Percentiles rank a stretch among this genome's conserved stretches.
Evolutionary conservation across 2,113 vertebrate species (phyloP).

Genomic region (Accipiter virgatus): DNA sequence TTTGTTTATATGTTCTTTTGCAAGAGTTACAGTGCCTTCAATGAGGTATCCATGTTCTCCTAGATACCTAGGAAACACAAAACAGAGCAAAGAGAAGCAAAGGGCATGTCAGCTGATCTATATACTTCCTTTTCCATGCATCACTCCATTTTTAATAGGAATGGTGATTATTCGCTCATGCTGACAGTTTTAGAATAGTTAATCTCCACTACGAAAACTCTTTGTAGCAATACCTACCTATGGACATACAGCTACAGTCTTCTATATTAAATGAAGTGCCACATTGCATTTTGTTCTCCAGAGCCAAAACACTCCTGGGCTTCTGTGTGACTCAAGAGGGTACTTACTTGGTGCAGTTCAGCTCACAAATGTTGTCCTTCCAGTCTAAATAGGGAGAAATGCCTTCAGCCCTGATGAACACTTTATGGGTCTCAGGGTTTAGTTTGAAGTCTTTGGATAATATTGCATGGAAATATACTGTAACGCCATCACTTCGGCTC

Average conservation of each 20-base stretch:
- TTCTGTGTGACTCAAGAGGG: accelerated
- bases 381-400: neutral
- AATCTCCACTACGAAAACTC: neutral
- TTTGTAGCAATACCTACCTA: neutral
- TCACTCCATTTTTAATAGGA: neutral
- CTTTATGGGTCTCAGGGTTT: neutral
- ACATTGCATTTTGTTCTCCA: neutral
- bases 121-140: neutral
- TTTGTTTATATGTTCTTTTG: neutral
- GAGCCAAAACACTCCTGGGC: neutral
- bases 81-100: neutral
- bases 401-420: constrained; percentile 71
- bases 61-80: constrained; percentile 66
- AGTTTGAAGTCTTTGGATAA: constrained; percentile 84
- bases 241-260: neutral
- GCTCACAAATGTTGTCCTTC: constrained; percentile 14
- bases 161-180: neutral
- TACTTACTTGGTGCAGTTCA: constrained; percentile 60
- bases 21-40: constrained; percentile 69
- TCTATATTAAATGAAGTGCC: accelerated
- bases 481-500: constrained; percentile 41
- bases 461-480: constrained; percentile 87
- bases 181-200: neutral
- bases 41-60: constrained; percentile 77
- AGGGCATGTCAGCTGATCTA: neutral